These are phyloP conservation scores for Hafferia zeledoni DNA, from an alignment of 2,797 vertebrate genomes.

Conservation along the genomic window DNA sequence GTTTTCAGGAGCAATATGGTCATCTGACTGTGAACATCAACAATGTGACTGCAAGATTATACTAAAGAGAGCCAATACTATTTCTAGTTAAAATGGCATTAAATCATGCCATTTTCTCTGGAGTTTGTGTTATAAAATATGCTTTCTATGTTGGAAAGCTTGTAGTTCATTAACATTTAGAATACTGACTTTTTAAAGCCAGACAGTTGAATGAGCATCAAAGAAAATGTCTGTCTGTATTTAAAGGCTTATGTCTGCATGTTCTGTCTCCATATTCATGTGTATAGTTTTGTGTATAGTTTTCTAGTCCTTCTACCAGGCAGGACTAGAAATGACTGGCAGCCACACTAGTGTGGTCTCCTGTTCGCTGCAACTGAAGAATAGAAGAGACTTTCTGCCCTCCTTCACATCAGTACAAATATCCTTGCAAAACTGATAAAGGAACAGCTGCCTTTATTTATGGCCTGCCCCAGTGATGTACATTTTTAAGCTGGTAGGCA, in stretches of 20 bases:
- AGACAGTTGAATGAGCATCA: background rate
- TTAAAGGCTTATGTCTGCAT: background rate
- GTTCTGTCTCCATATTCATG: accelerated
- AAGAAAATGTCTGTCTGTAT: background rate
- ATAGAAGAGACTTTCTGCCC: background rate
- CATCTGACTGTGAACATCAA: background rate
- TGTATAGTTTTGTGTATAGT: background rate
- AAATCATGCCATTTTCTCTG: background rate
- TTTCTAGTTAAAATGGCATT: background rate
- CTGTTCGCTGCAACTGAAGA: background rate
- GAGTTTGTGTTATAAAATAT: background rate
- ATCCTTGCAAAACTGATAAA: background rate
- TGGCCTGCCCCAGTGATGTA: accelerated
- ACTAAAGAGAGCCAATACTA: background rate
- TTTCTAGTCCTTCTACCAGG: background rate
- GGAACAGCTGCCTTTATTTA: background rate
- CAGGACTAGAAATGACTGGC: background rate
- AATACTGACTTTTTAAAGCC: background rate
- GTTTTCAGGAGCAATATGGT: background rate
- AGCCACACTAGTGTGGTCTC: background rate
- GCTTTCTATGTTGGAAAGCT: background rate
- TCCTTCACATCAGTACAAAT: background rate
- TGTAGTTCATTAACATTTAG: background rate
- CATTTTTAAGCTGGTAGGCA: background rate
- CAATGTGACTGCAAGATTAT: background rate